These are phyloP conservation scores for Malurus alboscapulatus DNA, from an alignment of 2,113 vertebrate genomes.

Conservation along the genomic window DNA sequence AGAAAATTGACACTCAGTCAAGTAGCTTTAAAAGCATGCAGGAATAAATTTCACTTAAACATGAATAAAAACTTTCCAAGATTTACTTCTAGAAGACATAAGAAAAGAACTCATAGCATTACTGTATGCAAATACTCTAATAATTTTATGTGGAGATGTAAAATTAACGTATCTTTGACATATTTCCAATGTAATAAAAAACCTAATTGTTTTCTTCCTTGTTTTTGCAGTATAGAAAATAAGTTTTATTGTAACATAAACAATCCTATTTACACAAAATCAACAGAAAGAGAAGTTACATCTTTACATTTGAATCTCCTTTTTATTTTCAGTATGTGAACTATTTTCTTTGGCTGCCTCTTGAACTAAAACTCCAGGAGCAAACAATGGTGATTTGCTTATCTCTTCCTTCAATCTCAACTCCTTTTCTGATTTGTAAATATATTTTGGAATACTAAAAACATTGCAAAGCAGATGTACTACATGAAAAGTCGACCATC, in stretches of 20 bases:
- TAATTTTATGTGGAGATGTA: neutral
- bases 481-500: neutral
- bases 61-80: neutral
- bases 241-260: neutral
- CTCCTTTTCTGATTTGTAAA: neutral
- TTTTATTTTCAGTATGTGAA: neutral
- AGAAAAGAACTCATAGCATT: neutral
- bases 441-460: neutral
- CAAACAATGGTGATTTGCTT: neutral
- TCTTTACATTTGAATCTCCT: neutral
- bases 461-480: neutral
- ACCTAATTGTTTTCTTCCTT: neutral
- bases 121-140: neutral
- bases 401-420: neutral
- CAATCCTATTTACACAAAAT: neutral
- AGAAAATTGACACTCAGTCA: neutral
- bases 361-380: neutral
- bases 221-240: neutral
- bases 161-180: neutral
- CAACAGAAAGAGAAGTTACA: neutral
- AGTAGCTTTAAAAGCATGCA: neutral
- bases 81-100: neutral
- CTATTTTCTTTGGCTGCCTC: neutral
- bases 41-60: neutral
- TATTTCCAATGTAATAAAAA: neutral